Percentiles rank a stretch among this genome's conserved stretches.
Conservation (phyloP, 2,797 vertebrate species). For the Harpagifer antarcticus region DNA sequence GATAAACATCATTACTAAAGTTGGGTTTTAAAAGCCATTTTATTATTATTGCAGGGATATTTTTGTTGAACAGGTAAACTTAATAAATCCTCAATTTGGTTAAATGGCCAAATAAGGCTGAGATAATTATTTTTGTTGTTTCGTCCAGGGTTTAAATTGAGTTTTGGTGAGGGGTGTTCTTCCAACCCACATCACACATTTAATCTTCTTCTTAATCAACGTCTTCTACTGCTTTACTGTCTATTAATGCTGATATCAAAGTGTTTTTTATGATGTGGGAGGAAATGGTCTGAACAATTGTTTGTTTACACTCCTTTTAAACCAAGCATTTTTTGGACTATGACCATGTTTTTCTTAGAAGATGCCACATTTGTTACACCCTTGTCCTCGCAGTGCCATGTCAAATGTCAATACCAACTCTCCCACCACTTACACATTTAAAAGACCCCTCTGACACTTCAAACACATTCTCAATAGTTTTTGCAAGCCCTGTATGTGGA, state of each 20-base stretch:
- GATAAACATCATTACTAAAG: neutral
- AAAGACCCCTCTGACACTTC: constrained; percentile 4
- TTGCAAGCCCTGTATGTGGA: constrained; percentile 27
- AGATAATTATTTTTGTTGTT: neutral
- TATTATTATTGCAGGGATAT: neutral
- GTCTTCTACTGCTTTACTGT: neutral
- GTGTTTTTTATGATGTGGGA: too few relatives aligned
- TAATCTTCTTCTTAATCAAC: neutral
- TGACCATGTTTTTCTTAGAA: neutral
- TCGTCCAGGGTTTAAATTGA: neutral
- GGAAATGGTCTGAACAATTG: neutral
- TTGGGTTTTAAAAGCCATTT: neutral
- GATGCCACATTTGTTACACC: neutral
- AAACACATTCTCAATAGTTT: constrained; percentile 25
- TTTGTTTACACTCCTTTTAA: neutral
- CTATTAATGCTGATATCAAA: too few relatives aligned
- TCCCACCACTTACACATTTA: neutral
- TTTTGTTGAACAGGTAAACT: constrained; percentile 3
- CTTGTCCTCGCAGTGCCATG: neutral
- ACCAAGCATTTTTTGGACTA: neutral
- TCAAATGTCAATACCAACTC: neutral
- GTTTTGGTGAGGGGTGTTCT: neutral
- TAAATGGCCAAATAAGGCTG: neutral
- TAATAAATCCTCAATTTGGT: neutral
- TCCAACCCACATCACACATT: neutral